Conservation (phyloP, 2,797 vertebrate genomes). For the Phoebastria nigripes region DNA sequence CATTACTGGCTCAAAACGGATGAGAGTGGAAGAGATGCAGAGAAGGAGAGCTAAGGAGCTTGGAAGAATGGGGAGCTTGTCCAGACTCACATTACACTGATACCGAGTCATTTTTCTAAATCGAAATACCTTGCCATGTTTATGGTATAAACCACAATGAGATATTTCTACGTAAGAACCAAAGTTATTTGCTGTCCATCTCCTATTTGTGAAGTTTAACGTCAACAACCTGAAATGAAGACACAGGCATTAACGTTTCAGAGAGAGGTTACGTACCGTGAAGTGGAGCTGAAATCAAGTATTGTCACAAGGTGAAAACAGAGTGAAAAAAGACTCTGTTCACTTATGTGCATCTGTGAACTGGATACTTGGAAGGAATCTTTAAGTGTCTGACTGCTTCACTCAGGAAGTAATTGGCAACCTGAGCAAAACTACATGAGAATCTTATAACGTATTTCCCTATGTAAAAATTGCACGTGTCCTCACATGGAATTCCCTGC, state of each 20-base stretch:
- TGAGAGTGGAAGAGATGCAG: background rate
- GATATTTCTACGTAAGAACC: background rate
- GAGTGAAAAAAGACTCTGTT: background rate
- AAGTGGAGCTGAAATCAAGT: background rate
- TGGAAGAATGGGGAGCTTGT: background rate
- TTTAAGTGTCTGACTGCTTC: background rate
- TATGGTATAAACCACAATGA: background rate
- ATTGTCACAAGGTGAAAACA: background rate
- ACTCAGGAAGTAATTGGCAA: background rate
- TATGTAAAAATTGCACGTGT: background rate
- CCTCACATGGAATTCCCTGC: background rate
- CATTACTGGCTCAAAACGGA: background rate
- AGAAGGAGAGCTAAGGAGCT: background rate
- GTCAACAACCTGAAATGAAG: background rate
- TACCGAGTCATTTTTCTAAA: background rate
- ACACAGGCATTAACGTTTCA: background rate
- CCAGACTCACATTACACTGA: background rate
- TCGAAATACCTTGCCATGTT: background rate
- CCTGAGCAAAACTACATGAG: background rate
- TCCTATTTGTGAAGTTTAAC: background rate
- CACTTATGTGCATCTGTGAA: background rate
- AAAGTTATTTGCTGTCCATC: background rate
- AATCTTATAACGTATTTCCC: background rate
- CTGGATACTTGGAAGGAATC: background rate
- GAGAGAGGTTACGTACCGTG: background rate